A percentile compares a stretch with the other conserved stretches of the same genome.
These are phyloP conservation scores for Brachystomella parvula DNA, from an alignment of 1,140 invertebrate species.

Conservation along the genomic window DNA sequence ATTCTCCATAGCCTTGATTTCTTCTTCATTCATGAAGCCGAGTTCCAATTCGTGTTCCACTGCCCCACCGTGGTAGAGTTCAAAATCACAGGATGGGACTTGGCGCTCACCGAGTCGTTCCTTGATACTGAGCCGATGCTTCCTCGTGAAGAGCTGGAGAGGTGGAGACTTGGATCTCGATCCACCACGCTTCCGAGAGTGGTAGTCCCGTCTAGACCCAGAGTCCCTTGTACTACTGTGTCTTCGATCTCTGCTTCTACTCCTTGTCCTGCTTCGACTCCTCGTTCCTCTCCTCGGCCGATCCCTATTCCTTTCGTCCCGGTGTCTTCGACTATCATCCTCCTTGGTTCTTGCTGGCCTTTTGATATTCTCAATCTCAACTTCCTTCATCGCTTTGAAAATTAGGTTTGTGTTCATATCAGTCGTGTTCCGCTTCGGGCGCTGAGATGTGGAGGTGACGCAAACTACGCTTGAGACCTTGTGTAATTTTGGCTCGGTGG, in stretches of 20 bases:
- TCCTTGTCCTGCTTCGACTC: neutral
- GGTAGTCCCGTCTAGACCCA: no score
- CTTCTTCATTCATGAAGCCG: neutral
- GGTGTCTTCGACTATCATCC: neutral
- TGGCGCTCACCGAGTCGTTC: neutral
- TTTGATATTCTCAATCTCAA: conserved; percentile 3
- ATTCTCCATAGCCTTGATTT: neutral
- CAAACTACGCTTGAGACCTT: neutral
- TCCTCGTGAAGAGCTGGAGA: neutral
- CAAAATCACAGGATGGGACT: neutral
- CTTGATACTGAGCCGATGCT: neutral
- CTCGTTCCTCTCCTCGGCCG: neutral
- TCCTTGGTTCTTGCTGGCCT: neutral
- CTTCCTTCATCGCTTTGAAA: neutral
- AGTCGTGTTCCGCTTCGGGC: neutral
- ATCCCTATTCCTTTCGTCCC: neutral
- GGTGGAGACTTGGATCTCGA: neutral
- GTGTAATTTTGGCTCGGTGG: neutral
- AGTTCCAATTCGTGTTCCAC: no score
- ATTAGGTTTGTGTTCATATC: neutral
- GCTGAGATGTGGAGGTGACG: neutral
- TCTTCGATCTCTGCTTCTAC: conserved; percentile 1
- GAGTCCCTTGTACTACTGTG: neutral
- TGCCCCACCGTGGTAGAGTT: neutral
- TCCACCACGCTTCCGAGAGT: neutral